Percentiles rank a stretch among this genome's conserved stretches.
These are phyloP conservation scores for Monochamus alternatus DNA, from an alignment of 2,888 invertebrate genomes.

Conservation along the genomic window DNA sequence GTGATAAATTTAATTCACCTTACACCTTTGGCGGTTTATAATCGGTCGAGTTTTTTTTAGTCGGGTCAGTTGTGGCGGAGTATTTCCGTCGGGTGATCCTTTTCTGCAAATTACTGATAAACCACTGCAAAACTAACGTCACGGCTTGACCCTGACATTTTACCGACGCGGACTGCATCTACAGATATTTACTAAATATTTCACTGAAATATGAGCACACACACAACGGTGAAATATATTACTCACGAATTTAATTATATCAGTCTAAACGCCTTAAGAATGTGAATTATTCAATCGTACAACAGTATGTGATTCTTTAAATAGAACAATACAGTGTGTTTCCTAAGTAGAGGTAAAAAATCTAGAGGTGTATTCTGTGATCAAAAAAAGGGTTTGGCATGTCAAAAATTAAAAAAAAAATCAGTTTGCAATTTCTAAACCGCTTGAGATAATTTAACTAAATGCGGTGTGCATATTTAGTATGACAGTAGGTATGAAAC, in stretches of 20 bases:
- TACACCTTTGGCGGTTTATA: constrained; percentile 38
- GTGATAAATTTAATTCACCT: constrained; percentile 46
- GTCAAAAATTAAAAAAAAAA: too few species aligned
- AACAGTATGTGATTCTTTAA: too few species aligned
- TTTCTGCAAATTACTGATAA: constrained; percentile 18
- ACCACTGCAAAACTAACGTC: constrained; percentile 30
- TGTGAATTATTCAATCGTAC: too few species aligned
- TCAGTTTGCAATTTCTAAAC: too few species aligned
- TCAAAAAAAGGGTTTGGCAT: too few species aligned
- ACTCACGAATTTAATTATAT: neutral
- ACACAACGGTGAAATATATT: constrained; percentile 8
- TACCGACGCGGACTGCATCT: constrained; percentile 42
- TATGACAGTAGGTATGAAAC: too few species aligned
- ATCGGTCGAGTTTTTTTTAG: constrained; percentile 30
- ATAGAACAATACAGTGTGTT: too few species aligned
- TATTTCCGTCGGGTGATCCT: constrained; percentile 24
- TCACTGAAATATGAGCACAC: constrained; percentile 10
- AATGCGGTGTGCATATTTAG: too few species aligned
- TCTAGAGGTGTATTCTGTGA: too few species aligned
- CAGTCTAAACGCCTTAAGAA: neutral
- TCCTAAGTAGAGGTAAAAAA: too few species aligned
- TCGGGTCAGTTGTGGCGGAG: constrained; percentile 19
- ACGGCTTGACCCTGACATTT: constrained; percentile 45
- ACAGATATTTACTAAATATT: constrained; percentile 36
- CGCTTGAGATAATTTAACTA: too few species aligned